Evolutionary conservation across 2,888 invertebrate genomes (phyloP).

Genomic region (Ochropacha duplaris): DNA sequence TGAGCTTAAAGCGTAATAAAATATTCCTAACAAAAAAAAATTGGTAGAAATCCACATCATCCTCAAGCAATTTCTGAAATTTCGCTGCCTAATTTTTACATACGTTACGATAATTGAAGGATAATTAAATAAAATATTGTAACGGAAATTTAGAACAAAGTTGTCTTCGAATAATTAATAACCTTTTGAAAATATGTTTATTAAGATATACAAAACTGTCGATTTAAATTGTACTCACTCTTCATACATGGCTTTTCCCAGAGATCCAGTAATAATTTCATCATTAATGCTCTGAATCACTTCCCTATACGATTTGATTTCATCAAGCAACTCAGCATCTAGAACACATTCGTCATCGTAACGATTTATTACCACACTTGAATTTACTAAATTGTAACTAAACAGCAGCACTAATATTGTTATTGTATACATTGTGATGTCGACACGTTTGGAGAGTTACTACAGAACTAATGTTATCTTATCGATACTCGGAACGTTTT

Average conservation of each 20-base stretch:
- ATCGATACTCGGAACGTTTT: not conserved
- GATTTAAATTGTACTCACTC: slow-evolving; percentile 46
- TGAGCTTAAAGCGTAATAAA: too few relatives aligned
- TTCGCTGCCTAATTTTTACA: too few relatives aligned
- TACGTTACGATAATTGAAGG: too few relatives aligned
- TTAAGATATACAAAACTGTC: too few relatives aligned
- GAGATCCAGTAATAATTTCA: slow-evolving; percentile 62
- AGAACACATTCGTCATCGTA: slow-evolving; percentile 36
- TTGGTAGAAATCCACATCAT: too few relatives aligned
- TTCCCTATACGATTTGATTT: slow-evolving; percentile 82
- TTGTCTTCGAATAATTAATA: too few relatives aligned
- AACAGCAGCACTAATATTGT: slow-evolving; percentile 17
- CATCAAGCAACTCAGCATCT: slow-evolving; percentile 45
- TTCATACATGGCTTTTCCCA: slow-evolving; percentile 76
- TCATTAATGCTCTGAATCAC: slow-evolving; percentile 73
- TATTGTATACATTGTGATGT: slow-evolving; percentile 11
- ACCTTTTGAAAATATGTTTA: too few relatives aligned
- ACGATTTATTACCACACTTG: slow-evolving; percentile 37
- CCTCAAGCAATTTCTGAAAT: too few relatives aligned
- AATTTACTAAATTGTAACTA: slow-evolving; percentile 15
- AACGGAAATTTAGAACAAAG: too few relatives aligned
- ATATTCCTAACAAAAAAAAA: too few relatives aligned
- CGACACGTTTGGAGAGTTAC: not conserved
- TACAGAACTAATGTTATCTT: slow-evolving; percentile 2
- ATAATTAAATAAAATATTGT: too few relatives aligned